Evolutionary conservation across 2,113 vertebrate genomes (phyloP).

Genomic region (Orthonyx spaldingii): DNA sequence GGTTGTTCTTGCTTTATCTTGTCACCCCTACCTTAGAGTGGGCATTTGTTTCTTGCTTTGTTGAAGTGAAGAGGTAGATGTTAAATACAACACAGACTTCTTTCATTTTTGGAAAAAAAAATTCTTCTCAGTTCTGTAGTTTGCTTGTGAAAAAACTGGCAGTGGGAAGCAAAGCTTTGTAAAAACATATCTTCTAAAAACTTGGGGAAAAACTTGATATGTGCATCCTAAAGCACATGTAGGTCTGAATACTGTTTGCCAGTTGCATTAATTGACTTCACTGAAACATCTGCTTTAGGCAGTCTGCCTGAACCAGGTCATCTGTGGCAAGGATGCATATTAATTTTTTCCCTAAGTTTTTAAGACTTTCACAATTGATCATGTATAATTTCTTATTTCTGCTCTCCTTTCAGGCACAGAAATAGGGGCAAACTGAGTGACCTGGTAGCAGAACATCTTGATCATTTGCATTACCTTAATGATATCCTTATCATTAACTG

Average conservation of each 20-base stretch:
- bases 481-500: constrained; percentile 98
- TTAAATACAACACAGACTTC: neutral
- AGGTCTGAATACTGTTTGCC: neutral
- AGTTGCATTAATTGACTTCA: neutral
- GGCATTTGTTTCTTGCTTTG: neutral
- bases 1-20: neutral
- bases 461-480: constrained; percentile 97
- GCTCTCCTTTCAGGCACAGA: constrained; percentile 80
- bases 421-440: constrained; percentile 95
- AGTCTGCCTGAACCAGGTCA: neutral
- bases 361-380: neutral
- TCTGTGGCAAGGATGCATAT: neutral
- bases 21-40: neutral
- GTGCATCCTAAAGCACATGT: neutral
- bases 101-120: neutral
- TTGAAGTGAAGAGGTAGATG: neutral
- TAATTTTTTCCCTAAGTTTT: neutral
- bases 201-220: neutral
- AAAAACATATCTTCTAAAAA: neutral
- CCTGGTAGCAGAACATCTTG: constrained; percentile 94
- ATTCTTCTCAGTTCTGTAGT: neutral
- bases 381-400: neutral
- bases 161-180: neutral
- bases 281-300: neutral
- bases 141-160: neutral